Base-by-base conservation (phyloP, 30 jellyfish, hydroid and myxozoan species). In the Chrysaora quinquecirrha region DNA sequence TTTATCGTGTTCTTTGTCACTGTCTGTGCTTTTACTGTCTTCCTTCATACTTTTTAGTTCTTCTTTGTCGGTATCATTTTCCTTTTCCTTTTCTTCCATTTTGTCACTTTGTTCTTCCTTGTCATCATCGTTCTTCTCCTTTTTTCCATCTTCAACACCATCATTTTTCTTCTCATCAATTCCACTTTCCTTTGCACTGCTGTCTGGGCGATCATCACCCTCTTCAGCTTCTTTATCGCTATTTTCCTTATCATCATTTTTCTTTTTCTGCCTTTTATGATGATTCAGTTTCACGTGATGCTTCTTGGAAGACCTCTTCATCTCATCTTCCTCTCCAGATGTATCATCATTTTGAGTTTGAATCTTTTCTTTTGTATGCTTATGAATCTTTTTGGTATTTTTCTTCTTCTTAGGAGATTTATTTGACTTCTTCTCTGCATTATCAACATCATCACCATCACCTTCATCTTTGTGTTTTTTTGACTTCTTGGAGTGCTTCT, bases 111-210 rank as follows among this genome's bases (percentile, higher is more conserved):
- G 56, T 74, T 75, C 80, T 20, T 66, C 3, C 62, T 49, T 19
- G 22, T 43, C 0, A 34, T 19, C 47, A 69, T 67, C 60, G 9
- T 54, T 58, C 48, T 87, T 78, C 28, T 62, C 58, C 14, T 38
- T 68, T 38, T 75, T 75, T 72, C 69, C 84, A 19, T 84, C 69
- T 22, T 72, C 64, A 9, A 19, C 71, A 12, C 58, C 70, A 3
- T 61, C 77, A 0, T 70, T 75, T 27, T 30, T 34, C 7, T 21
- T 32, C 52, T 29, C 76, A 3, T 52, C 68, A 25, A 16, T 43
- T 9, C 16, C 58, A 43, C 16, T 43, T 43, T 6, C 12, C 16
- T 43, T 43, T 9, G 58, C 16, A 6, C 58, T 43, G 12, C 16
- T 43, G 12, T 43, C 16, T 9, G 9, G 63, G 27, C 28, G 58